Evolutionary conservation across 2,113 vertebrate genomes (phyloP), one percentile per base, ranked within the genome.

Genomic region (Sphyrna mokarran): DNA sequence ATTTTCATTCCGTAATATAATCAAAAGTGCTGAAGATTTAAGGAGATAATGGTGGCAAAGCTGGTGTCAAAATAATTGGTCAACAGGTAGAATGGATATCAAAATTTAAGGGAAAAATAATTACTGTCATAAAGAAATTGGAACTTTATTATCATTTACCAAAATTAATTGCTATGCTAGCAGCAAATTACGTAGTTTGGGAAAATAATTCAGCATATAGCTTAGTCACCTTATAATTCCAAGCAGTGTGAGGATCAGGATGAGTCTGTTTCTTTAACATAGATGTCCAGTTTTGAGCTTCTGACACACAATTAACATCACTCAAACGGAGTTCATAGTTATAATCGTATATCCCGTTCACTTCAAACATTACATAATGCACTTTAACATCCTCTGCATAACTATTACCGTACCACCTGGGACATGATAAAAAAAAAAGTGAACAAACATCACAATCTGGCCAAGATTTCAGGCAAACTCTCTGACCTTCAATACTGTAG

Each of bases 311-410:
- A 2, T 95, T 20, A 26, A 95, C 63, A 1, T 66, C 80, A 3
- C 68, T 10, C 58, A 85, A 93, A 1, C 87, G 48, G 48, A 96
- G 94, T 40, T 61, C 23, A 95, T 96, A 96, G 63, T 66, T n/a
- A 85, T 95, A 96, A 96, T 96, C 96, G 87, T 94, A 61, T 95
- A 96, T 96, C 83, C 96, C 96, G 23, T 96, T 37, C 26, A 95
- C 37, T 89, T 96, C 96, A 54, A 95, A 96, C 95, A 96, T 40
- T 78, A 96, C 96, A 95, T 95, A 96, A 68, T 96, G 95, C 29
- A 93, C 96, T 68, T 70, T 48, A 76, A 96, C 76, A 4, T 18
- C 3, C 95, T 96, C 96, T 43, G 91, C 63, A 96, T 96, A 96
- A 18, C 63, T 22, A n/a, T 63, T 63, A 9, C 80, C 72, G 0